Conservation (phyloP, 2,888 invertebrate species). For the Thyatira batis region DNA sequence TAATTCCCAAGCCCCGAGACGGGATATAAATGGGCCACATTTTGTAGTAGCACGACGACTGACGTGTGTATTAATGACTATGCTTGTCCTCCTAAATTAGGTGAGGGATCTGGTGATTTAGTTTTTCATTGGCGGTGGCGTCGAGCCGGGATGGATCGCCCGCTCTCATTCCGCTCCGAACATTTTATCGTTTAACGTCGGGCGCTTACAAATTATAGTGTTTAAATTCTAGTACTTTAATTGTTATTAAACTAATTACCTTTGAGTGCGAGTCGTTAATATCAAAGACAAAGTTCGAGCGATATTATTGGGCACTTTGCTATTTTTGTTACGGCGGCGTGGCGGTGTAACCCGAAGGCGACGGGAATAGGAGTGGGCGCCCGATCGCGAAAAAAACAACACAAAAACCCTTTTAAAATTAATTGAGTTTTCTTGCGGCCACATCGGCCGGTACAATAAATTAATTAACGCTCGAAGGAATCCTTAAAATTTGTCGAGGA, state of each 20-base stretch:
- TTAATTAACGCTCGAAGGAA: constrained; percentile 81
- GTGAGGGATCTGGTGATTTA: constrained; percentile 77
- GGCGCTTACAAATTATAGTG: constrained; percentile 31
- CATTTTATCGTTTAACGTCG: constrained; percentile 39
- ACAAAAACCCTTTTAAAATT: constrained; percentile 83
- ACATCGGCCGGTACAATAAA: constrained; percentile 79
- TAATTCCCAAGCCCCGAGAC: constrained; percentile 77
- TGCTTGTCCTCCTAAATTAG: constrained; percentile 81
- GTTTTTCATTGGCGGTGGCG: constrained; percentile 70
- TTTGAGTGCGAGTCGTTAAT: not conserved
- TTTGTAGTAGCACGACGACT: constrained; percentile 79
- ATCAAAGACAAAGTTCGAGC: constrained; percentile 62
- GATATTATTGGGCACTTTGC: constrained; percentile 65
- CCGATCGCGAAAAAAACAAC: constrained; percentile 76
- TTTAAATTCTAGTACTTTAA: constrained; percentile 6
- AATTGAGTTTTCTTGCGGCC: constrained; percentile 82
- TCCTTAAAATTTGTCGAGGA: constrained; percentile 80
- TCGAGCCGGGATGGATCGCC: constrained; percentile 41
- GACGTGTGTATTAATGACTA: constrained; percentile 82
- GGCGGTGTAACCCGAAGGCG: constrained; percentile 36
- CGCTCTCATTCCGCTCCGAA: constrained; percentile 16
- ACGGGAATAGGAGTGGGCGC: constrained; percentile 29
- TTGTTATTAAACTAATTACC: constrained; percentile 5
- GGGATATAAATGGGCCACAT: constrained; percentile 79
- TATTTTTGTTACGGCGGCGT: constrained; percentile 60